These are phyloP conservation scores for Paguma larvata DNA, from an alignment of 2,797 vertebrate species.

Conservation along the genomic window DNA sequence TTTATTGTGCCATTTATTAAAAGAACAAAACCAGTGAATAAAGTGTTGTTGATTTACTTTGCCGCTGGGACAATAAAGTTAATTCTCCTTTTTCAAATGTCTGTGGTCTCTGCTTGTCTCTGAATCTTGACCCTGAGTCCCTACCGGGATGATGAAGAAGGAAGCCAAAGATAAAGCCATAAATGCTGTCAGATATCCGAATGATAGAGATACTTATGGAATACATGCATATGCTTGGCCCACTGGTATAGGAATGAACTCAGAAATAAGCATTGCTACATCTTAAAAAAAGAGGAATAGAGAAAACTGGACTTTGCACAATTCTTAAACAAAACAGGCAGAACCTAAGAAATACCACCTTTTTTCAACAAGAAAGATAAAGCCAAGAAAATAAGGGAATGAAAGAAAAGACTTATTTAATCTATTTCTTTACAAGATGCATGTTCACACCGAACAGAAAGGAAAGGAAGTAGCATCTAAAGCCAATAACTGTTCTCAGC, in stretches of 20 bases:
- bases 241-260: neutral
- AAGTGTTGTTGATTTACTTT: neutral
- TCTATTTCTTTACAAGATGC: neutral
- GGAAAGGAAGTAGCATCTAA: neutral
- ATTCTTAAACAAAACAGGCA: neutral
- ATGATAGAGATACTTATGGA: neutral
- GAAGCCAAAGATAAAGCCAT: neutral
- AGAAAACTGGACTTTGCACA: neutral
- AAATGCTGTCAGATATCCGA: neutral
- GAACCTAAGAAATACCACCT: neutral
- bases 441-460: neutral
- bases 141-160: neutral
- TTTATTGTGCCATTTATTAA: neutral
- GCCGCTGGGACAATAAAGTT: neutral
- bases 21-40: neutral
- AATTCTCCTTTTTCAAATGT: neutral
- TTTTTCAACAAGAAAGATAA: conserved; percentile 9
- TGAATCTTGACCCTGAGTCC: neutral
- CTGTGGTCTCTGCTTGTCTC: neutral
- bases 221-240: neutral
- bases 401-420: neutral
- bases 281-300: neutral
- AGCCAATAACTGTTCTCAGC: neutral
- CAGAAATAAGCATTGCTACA: neutral
- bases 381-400: neutral